Evolutionary conservation across 2,797 vertebrate genomes (phyloP), one percentile per base, ranked within the genome.

Genomic region (Emys orbicularis): DNA sequence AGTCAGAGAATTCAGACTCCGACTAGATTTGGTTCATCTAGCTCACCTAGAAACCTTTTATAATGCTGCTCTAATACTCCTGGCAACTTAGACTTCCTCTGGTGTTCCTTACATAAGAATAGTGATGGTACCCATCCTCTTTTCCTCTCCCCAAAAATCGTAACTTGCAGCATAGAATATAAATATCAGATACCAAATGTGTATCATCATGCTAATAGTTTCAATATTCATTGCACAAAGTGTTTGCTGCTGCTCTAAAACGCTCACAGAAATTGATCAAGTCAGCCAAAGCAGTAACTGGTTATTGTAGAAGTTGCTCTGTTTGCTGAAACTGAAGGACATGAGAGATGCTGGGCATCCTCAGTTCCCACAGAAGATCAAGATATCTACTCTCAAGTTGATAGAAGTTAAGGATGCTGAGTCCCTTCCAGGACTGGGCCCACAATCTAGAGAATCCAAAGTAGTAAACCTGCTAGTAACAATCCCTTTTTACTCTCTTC

Each of bases 271-370:
- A 77, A 90, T 7, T 5, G 74, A 68, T 11, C 23, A 89, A 68
- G 84, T 83, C 68, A 81, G 44, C 1, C 2, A 49, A 12, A 0
- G 0, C 10, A 8, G 13, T 68, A 2, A 81, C 31, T 81, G 7
- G 21, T 79, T 80, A 87, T 76, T 93, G 84, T 86, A 56, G 59
- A 84, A 84, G 77, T 82, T 31, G 5, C n/a, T 59, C 34, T 82
- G 12, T 74, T 88, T 87, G 82, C 2, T 1, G 2, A 84, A 37
- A 57, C 89, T 84, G 34, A 31, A n/a, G 84, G 79, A 44, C 7
- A 27, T 76, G 68, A 88, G 76, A 31, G 86, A 81, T 68, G 12
- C 0, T 21, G 1, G 34, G 54, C 72, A 37, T 34, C 50, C 34
- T 3, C 18, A 25, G 2, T 18, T 89, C 34, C 61, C 59, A 79